Evolutionary conservation across 2,888 invertebrate species (phyloP).

Genomic region (Aphrophora alni): DNA sequence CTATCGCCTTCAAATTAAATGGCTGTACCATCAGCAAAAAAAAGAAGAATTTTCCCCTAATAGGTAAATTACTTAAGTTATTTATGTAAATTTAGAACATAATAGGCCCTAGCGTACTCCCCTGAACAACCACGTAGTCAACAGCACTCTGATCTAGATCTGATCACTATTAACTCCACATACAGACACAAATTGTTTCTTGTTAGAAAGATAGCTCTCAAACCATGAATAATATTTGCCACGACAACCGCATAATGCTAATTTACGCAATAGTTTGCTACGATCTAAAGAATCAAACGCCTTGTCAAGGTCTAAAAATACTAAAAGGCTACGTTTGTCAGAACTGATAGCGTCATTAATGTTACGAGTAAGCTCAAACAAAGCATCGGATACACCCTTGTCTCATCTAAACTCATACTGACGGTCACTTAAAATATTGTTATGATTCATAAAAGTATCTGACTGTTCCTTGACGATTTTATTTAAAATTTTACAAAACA

Average conservation of each 20-base stretch:
- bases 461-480: conserved; percentile 27
- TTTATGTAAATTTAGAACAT: conserved; percentile 32
- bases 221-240: conserved; percentile 26
- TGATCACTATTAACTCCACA: neutral
- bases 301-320: conserved; percentile 34
- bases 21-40: conserved; percentile 25
- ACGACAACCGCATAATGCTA: conserved; percentile 21
- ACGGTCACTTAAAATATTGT: conserved; percentile 21
- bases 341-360: neutral
- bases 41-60: conserved; percentile 15
- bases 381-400: conserved; percentile 23
- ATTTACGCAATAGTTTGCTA: conserved; percentile 12
- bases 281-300: conserved; percentile 30
- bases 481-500: conserved; percentile 21
- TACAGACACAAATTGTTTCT: conserved; percentile 20
- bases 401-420: conserved; percentile 28
- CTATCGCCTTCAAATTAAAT: conserved; percentile 18
- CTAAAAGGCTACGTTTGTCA: neutral
- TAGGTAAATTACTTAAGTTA: conserved; percentile 6
- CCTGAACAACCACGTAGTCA: conserved; percentile 18
- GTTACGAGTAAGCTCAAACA: conserved; percentile 31
- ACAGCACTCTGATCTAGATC: neutral
- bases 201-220: conserved; percentile 27
- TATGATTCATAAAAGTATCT: neutral
- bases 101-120: conserved; percentile 19